Conservation (phyloP, 2,113 vertebrate genomes). For the Ptychochromis oligacanthus region DNA sequence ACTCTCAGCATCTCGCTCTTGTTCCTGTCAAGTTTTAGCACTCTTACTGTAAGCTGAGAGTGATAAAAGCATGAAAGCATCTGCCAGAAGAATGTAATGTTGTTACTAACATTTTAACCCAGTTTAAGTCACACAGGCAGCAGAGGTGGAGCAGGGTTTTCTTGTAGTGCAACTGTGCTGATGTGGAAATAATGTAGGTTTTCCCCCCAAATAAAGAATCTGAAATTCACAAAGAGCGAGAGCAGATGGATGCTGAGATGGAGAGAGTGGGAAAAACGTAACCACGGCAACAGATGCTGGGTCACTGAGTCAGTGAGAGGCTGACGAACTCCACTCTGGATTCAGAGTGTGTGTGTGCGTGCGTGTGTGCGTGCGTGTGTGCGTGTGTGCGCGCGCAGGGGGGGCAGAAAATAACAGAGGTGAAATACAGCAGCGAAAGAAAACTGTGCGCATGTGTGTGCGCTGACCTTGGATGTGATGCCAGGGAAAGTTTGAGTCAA, state of each 20-base stretch:
- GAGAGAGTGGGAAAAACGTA: slow-evolving; percentile 34
- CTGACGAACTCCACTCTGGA: slow-evolving; percentile 8
- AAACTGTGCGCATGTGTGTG: background rate
- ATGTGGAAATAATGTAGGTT: background rate
- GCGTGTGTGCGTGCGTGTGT: background rate
- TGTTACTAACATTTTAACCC: slow-evolving; percentile 10
- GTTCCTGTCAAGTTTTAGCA: slow-evolving; percentile 9
- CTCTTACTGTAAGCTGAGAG: slow-evolving; percentile 1
- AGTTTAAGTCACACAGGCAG: background rate
- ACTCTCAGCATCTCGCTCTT: background rate
- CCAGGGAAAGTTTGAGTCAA: slow-evolving; percentile 35
- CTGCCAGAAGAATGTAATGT: background rate
- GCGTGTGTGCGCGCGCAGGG: too few relatives aligned
- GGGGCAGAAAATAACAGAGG: slow-evolving; percentile 18
- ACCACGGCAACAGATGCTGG: slow-evolving; percentile 62
- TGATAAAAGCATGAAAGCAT: slow-evolving; percentile 1
- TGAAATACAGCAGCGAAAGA: background rate
- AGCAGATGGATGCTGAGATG: slow-evolving; percentile 27
- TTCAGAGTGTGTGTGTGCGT: background rate
- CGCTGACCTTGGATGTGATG: slow-evolving; percentile 39
- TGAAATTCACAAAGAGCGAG: slow-evolving; percentile 17
- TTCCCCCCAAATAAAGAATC: slow-evolving; percentile 20
- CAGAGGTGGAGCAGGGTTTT: background rate
- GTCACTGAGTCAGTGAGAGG: slow-evolving; percentile 54
- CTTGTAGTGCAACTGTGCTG: background rate